Evolutionary conservation across 2,888 invertebrate species (phyloP).

Genomic region (Zelleria hepariella): DNA sequence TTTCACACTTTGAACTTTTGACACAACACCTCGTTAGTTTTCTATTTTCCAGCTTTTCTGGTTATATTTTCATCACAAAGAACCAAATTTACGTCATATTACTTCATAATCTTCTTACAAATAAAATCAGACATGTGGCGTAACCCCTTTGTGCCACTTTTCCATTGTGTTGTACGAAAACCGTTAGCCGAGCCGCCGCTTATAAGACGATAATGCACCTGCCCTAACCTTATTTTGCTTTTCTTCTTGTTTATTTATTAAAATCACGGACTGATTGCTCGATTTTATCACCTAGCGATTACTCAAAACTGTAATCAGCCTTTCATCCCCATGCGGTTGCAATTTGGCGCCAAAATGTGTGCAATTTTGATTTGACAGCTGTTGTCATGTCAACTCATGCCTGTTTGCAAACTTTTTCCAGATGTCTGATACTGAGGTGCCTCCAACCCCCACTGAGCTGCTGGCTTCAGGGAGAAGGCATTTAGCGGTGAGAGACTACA

Average conservation of each 20-base stretch:
- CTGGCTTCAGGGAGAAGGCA: constrained; percentile 83
- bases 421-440: constrained; percentile 30
- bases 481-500: constrained; percentile 81
- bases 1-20: background rate
- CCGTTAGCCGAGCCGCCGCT: background rate
- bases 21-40: background rate
- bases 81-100: background rate
- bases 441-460: constrained; percentile 65
- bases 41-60: background rate
- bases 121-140: background rate
- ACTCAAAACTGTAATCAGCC: background rate
- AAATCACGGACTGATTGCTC: background rate
- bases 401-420: background rate
- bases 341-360: background rate
- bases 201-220: background rate
- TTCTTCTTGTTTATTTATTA: background rate
- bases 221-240: background rate
- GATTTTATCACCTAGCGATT: background rate
- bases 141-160: background rate
- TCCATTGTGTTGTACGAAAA: background rate
- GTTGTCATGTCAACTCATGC: background rate
- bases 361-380: background rate
- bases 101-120: background rate
- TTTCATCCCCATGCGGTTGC: background rate
- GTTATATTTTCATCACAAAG: background rate